A percentile compares a stretch with the other conserved stretches of the same genome.
Conservation (phyloP, 2,113 vertebrate genomes). For the Gulo gulo region DNA sequence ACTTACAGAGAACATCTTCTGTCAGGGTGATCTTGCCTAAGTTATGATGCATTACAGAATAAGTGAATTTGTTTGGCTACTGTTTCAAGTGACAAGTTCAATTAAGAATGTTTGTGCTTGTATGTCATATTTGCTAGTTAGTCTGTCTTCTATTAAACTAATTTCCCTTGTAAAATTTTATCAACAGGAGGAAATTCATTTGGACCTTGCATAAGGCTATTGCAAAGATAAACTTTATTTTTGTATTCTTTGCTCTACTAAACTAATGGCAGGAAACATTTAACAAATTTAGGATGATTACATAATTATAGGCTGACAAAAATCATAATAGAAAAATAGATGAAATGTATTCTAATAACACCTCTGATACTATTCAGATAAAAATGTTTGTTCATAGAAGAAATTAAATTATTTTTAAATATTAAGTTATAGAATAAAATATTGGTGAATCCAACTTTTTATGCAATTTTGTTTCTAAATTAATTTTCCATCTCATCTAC, state of each 20-base stretch:
- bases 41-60: conserved; percentile 33
- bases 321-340: neutral
- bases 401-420: conserved; percentile 12
- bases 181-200: conserved; percentile 23
- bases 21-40: conserved; percentile 5
- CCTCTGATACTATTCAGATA: neutral
- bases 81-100: conserved; percentile 56
- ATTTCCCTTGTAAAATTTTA: conserved; percentile 18
- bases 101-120: conserved; percentile 41
- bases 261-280: conserved; percentile 23
- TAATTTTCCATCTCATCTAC: conserved; percentile 77
- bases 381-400: conserved; percentile 18
- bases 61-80: conserved; percentile 33
- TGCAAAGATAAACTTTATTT: neutral
- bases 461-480: conserved; percentile 71
- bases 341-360: neutral
- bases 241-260: neutral
- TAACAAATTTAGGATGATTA: neutral
- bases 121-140: neutral
- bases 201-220: neutral
- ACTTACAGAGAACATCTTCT: neutral
- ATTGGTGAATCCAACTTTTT: neutral
- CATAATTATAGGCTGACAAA: neutral
- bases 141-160: neutral
- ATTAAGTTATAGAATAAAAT: neutral